Percentiles rank a stretch among this genome's conserved stretches.
These are phyloP conservation scores for Clarias fuscus DNA, from an alignment of 2,797 vertebrate genomes.

Conservation along the genomic window DNA sequence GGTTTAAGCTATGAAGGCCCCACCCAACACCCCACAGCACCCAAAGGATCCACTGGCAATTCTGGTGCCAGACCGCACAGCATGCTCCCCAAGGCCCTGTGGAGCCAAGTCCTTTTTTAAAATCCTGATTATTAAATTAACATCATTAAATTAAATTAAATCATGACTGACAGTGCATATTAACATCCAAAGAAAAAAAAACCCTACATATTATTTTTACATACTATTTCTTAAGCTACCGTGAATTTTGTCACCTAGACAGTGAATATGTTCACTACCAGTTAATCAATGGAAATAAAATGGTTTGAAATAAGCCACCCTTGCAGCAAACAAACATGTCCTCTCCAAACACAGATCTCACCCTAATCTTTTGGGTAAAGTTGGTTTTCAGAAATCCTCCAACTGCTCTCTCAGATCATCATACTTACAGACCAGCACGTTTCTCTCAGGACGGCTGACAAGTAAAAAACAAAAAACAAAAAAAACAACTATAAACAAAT, in stretches of 20 bases:
- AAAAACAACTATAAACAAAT: background rate
- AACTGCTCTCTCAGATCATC: constrained; percentile 5
- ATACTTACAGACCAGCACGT: background rate
- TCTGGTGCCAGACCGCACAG: too few species aligned
- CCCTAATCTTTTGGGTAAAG: constrained; percentile 11
- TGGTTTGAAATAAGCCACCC: background rate
- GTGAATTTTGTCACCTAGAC: background rate
- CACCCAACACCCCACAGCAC: too few species aligned
- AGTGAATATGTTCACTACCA: background rate
- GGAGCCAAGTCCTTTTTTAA: background rate
- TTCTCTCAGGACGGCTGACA: constrained; percentile 11
- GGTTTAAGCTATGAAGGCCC: too few species aligned
- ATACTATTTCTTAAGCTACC: background rate
- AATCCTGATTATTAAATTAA: background rate
- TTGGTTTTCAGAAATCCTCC: background rate
- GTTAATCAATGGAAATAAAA: background rate
- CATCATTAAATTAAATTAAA: too few species aligned
- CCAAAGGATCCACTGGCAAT: too few species aligned
- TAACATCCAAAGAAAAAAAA: background rate
- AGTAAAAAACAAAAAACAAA: background rate
- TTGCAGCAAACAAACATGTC: background rate
- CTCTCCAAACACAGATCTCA: background rate
- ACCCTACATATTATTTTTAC: background rate
- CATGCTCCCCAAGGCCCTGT: too few species aligned
- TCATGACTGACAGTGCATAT: background rate